These are phyloP conservation scores for Resseliella maxima DNA, from an alignment of 2,888 invertebrate species.

Conservation along the genomic window DNA sequence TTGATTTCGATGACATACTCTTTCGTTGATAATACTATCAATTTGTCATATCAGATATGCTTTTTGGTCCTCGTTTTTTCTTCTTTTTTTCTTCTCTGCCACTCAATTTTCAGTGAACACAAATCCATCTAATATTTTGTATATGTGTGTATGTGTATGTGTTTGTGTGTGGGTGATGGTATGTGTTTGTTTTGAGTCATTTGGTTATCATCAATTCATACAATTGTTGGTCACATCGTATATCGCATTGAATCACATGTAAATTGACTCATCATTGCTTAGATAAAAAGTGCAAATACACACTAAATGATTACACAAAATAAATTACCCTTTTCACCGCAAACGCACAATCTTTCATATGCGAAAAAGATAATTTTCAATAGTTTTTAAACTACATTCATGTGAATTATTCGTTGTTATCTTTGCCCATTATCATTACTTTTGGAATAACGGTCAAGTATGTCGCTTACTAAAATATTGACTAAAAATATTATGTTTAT, in stretches of 20 bases:
- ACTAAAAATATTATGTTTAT: background rate
- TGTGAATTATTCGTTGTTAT: constrained; percentile 23
- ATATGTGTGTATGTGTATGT: no score
- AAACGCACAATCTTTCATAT: background rate
- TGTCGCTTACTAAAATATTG: background rate
- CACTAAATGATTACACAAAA: background rate
- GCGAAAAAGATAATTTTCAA: constrained; percentile 46
- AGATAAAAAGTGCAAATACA: background rate
- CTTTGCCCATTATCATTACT: background rate
- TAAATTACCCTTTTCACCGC: background rate
- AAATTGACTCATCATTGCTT: background rate
- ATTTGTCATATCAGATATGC: no score
- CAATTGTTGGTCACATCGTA: no score
- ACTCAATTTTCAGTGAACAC: no score
- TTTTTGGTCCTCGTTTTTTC: no score
- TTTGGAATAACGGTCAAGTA: background rate
- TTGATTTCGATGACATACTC: background rate
- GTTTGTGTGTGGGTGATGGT: no score
- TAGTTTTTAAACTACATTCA: background rate
- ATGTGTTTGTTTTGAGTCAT: background rate
- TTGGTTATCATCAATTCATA: background rate
- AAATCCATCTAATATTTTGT: no score
- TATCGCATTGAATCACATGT: background rate
- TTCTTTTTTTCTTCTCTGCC: no score
- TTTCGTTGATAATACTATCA: no score